Evolutionary conservation across 2,888 invertebrate species (phyloP).

Genomic region (Metacarcinus magister): DNA sequence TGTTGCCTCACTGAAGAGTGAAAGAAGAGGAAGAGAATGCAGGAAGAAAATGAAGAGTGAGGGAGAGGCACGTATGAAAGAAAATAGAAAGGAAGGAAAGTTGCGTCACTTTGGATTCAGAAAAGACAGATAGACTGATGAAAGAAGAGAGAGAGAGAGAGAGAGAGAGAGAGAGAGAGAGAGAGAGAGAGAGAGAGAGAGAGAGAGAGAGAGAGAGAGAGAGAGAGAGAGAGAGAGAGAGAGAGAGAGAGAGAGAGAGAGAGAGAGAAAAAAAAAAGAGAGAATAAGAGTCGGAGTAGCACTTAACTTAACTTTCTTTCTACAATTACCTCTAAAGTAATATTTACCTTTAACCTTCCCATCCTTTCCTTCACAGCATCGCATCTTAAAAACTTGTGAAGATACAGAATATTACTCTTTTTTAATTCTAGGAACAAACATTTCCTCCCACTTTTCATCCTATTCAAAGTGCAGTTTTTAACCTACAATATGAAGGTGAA

Average conservation of each 20-base stretch:
- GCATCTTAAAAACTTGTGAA: no score
- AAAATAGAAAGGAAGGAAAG: not conserved
- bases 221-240: slow-evolving; percentile 33
- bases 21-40: not conserved
- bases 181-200: slow-evolving; percentile 42
- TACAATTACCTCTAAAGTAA: no score
- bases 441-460: no score
- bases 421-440: no score
- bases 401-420: no score
- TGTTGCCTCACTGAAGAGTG: not conserved
- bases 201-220: no score
- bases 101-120: not conserved
- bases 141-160: slow-evolving; percentile 43
- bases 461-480: no score
- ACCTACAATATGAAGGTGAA: no score
- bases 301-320: no score
- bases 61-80: not conserved
- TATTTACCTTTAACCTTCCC: no score
- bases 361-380: no score
- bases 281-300: no score
- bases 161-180: slow-evolving; percentile 52
- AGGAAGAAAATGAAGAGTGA: not conserved
- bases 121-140: not conserved
- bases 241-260: slow-evolving; percentile 49
- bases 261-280: not conserved